Evolutionary conservation across 2,113 vertebrate genomes (phyloP), one percentile per base, ranked within the genome.

Genomic region (Gobiocypris rarus): DNA sequence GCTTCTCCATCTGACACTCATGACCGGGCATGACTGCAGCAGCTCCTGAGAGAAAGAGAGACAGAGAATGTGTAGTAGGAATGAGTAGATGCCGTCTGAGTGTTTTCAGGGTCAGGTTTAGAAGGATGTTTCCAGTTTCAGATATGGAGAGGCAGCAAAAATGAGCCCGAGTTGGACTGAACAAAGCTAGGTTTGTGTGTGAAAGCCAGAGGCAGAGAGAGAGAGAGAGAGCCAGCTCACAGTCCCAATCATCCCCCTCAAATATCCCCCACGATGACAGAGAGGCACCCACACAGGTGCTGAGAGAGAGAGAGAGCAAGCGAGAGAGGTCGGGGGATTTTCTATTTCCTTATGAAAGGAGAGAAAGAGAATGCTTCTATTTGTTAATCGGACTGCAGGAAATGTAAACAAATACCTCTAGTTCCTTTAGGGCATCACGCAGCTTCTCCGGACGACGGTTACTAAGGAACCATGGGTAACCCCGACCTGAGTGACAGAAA

Each of bases 231-330:
- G 87, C 90, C 93, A 94, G 94, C 96, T 93, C 91, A 92, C 94
- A 92, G 91, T 86, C 93, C 87, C 91, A 83, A 91, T 88, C 84
- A 94, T 93, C 92, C 86, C 83, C 95, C 95, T 94, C 93, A 95
- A 97, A 97, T 98, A 97, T 97, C 95, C 96, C 95, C 94, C 90
- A 92, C 95, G 97, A 90, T 97, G 96, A 98, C 96, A 98, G 94
- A 94, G 96, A 93, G 86, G 85, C 83, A 91, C 91, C 90, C 73
- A 93, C 90, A 91, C 91, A 93, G 90, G 93, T 91, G 93, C 92
- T 93, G 92, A 93, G 90, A 92, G 92, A 92, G 89, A 84, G 92
- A 9, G 9, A 89, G 90, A 89, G 91, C 78, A 81, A 93, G 91
- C 83, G 86, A 79, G 73, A 77, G 85, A 84, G 77, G 73, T 84